Percentiles rank a stretch among this genome's conserved stretches.
phyloP scores from a whole-genome alignment of 2,113 vertebrate genomes.

The Silurus meridionalis region DNA sequence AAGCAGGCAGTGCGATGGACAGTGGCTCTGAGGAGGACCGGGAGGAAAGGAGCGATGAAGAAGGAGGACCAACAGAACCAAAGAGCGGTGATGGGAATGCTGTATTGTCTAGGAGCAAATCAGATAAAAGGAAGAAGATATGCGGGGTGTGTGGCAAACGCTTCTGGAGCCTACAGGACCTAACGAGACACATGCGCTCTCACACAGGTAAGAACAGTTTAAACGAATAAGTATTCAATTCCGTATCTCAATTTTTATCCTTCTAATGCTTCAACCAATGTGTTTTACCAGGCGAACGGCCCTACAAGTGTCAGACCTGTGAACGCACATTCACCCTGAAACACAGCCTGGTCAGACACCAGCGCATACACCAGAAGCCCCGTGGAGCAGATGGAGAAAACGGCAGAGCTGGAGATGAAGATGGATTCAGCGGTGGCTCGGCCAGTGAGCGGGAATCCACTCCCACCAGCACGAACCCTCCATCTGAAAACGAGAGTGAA shows the following conservation, averaged over 20 bases:
- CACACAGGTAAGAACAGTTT: conserved; percentile 84
- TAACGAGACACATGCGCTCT: conserved; percentile 95
- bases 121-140: conserved; percentile 97
- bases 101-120: conserved; percentile 69
- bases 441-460: conserved; percentile 67
- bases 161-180: conserved; percentile 98
- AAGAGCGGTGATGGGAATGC: conserved; percentile 74
- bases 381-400: conserved; percentile 44
- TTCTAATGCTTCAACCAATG: not conserved
- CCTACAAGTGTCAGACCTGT: conserved; percentile 86
- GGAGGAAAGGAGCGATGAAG: conserved; percentile 81
- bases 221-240: not conserved
- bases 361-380: conserved; percentile 85
- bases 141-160: conserved; percentile 92
- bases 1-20: conserved; percentile 61
- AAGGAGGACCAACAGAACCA: conserved; percentile 75
- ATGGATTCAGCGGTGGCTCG: conserved; percentile 59
- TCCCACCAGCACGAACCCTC: conserved; percentile 50
- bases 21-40: conserved; percentile 77
- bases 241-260: not conserved
- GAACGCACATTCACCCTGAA: conserved; percentile 89
- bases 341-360: conserved; percentile 87
- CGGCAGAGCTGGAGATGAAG: conserved; percentile 66
- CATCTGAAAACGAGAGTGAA: conserved; percentile 67
- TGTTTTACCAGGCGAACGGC: conserved; percentile 76